A percentile compares a stretch with the other conserved stretches of the same genome.
phyloP scores from a whole-genome alignment of 2,113 vertebrate species.

The Mastomys coucha region DNA sequence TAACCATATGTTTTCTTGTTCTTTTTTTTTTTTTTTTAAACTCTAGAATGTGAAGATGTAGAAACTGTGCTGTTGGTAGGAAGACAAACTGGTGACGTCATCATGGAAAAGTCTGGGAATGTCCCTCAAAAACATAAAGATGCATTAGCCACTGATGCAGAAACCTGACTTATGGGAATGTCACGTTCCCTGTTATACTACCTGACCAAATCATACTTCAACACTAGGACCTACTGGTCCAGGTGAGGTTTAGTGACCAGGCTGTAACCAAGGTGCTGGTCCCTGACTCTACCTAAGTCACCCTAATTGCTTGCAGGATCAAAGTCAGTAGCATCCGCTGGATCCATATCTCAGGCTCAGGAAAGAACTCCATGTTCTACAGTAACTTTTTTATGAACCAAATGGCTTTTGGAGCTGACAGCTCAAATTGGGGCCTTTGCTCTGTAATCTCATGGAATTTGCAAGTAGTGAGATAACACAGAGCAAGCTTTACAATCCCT shows the following conservation, averaged over 20 bases:
- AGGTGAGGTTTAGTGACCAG: neutral
- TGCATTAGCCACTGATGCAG: too few species aligned
- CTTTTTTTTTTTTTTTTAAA: neutral
- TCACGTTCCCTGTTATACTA: neutral
- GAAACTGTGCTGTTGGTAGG: neutral
- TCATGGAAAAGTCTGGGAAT: neutral
- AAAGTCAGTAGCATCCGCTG: neutral
- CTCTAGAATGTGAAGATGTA: neutral
- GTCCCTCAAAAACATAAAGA: neutral
- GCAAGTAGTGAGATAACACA: conserved; percentile 14
- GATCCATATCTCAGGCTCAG: neutral
- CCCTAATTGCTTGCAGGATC: neutral
- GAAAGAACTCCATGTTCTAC: neutral
- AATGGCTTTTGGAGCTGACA: neutral
- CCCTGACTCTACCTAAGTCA: neutral
- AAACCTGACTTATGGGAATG: too few species aligned
- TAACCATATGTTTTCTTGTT: neutral
- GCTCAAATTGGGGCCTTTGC: neutral
- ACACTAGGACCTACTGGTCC: neutral
- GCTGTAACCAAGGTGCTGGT: neutral
- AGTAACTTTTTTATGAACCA: neutral
- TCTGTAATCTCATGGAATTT: neutral
- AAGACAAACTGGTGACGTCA: neutral
- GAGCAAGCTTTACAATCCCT: neutral
- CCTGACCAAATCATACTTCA: neutral